Base-by-base conservation (phyloP, 1,140 invertebrate genomes). In the Diachasmimorpha longicaudata region DNA sequence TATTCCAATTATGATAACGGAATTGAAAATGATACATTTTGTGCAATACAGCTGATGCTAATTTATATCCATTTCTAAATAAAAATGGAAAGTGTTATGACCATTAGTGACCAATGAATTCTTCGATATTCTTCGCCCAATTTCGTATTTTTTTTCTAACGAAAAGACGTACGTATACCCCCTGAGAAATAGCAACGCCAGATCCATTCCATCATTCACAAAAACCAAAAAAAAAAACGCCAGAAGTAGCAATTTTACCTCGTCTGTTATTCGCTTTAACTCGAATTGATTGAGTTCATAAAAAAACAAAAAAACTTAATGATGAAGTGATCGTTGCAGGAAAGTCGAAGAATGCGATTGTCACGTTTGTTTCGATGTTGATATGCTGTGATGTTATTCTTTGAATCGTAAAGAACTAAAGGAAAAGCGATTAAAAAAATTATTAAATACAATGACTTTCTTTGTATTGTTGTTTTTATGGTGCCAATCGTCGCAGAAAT, bases 321-420 rank as follows among this genome's bases (percentile, higher is more conserved):
- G 39, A 42, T 10, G 39, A 75, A 72, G 37, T 71, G 14, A 42
- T 25, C 71, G 19, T 21, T 63, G 23, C 19, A 63, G 58, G 5
- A 70, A 39, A 77, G 73, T 81, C 77, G 76, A 76, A 63, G 63
- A 31, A 73, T 70, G 72, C 77, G 55, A 77, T 70, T 79, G 76
- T 77, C 77, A 52, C 63, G 76, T 75, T 83, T 81, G 81, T 86
- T 85, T 86, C 83, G 79, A 86, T 86, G 85, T 86, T 86, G 83
- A 86, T 85, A 87, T 86, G 85, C 86, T 87, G 87, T 87, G 85
- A 87, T 87, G 86, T 88, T 87, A 86, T 84, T 83, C 85, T 83
- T 83, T 84, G 82, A 86, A 82, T 84, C 80, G 82, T 84, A 63
- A 42, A 70, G 52, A 25, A 66, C 31, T 21, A 73, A 72, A 70